Base-by-base conservation (phyloP, 2,888 invertebrate genomes). In the Platerodrilus igneus region DNA sequence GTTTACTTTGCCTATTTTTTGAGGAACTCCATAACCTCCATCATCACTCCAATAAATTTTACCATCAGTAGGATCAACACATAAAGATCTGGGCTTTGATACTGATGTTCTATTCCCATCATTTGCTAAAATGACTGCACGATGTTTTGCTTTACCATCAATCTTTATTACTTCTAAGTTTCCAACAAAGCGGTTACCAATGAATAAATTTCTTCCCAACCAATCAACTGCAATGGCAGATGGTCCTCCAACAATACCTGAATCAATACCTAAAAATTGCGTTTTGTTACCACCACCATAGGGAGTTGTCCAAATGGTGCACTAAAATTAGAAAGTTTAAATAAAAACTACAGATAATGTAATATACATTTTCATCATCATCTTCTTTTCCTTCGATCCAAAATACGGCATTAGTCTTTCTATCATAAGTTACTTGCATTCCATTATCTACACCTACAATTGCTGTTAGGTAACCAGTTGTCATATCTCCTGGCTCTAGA, bases 31-130 rank as follows among this genome's bases (percentile, higher is more conserved):
- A 44, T 75, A 83, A 5, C 92, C 93, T 6, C 97, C 97, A 51
- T 90, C 88, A 61, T 99, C 99, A 6, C 94, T 78, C 97, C 97
- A 99, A 70, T 91, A 99, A 16, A 95, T 69, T 70, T 86, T 85
- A 73, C 97, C 97, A 55, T 89, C 87, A n/a, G 79, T 78, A 0
- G 97, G 94, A 71, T 97, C 93, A 18, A 99, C 72, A 37, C 86
- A 89, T 43, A 99, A 78, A 0, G 88, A 79, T 55, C 80, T 85
- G 0, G 97, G 97, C 53, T 82, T 83, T 0, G 92, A 87, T 2
- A 96, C 89, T 0, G 92, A 92, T 0, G 79, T 78, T 40, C 74
- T 79, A 50, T 82, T 87, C 0, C 94, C 94, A 59, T 92, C 86
- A 62, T 96, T 96, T 0, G 87, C 86, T 44, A 97, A 69, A 14